Evolutionary conservation across 2,797 vertebrate genomes (phyloP).

Genomic region (Centropyge bicolor): DNA sequence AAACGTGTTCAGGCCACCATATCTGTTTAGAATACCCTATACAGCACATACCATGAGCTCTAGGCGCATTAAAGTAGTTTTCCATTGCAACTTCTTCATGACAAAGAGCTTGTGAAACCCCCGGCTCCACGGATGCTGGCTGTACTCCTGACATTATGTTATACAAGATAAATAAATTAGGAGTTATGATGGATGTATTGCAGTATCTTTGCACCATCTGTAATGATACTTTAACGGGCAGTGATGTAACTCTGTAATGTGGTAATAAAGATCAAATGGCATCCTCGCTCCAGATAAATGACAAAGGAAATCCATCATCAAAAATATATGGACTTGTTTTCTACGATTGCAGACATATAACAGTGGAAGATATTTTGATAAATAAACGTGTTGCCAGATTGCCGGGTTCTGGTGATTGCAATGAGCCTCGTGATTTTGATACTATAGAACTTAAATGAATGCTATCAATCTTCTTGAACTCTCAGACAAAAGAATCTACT

Average conservation of each 20-base stretch:
- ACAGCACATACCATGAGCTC: neutral
- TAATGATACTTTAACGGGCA: slow-evolving; percentile 44
- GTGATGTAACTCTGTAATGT: slow-evolving; percentile 40
- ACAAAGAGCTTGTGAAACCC: neutral
- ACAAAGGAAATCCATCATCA: slow-evolving; percentile 42
- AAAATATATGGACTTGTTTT: slow-evolving; percentile 28
- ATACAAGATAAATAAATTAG: slow-evolving; percentile 28
- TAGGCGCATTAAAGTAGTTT: slow-evolving; percentile 9
- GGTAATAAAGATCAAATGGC: slow-evolving; percentile 31
- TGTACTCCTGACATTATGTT: neutral
- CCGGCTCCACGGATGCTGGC: neutral
- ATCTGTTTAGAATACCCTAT: neutral
- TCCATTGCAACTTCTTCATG: neutral
- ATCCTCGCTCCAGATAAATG: slow-evolving; percentile 11
- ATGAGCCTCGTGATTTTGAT: neutral
- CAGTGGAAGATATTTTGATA: slow-evolving; percentile 25
- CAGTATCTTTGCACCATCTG: slow-evolving; percentile 19
- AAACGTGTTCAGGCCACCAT: neutral
- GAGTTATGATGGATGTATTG: slow-evolving; percentile 31
- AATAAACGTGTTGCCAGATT: slow-evolving; percentile 2
- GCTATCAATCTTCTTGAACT: neutral
- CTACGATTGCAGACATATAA: neutral
- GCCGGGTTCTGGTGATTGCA: neutral
- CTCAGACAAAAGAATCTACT: slow-evolving; percentile 21
- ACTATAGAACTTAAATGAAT: neutral